Evolutionary conservation across 2,797 vertebrate genomes (phyloP).

Genomic region (Galago senegalensis): DNA sequence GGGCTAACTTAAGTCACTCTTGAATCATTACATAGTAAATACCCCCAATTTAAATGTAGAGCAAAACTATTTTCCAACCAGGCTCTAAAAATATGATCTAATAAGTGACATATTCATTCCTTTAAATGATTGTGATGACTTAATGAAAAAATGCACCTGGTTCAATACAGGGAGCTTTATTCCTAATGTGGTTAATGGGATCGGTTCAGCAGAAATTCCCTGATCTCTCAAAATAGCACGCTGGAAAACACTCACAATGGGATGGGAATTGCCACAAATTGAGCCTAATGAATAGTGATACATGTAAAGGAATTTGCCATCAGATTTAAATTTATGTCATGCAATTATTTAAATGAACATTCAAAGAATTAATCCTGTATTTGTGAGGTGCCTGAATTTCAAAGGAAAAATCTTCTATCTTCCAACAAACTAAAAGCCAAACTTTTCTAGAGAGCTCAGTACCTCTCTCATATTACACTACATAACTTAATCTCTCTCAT

Average conservation of each 20-base stretch:
- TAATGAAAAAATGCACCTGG: constrained; percentile 78
- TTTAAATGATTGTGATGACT: constrained; percentile 77
- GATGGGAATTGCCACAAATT: constrained; percentile 86
- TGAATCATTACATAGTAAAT: constrained; percentile 76
- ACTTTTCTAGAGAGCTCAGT: background rate
- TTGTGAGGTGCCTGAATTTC: constrained; percentile 61
- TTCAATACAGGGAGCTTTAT: constrained; percentile 78
- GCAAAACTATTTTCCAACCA: constrained; percentile 78
- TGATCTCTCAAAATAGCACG: constrained; percentile 79
- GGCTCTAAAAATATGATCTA: constrained; percentile 71
- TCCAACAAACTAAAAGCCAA: constrained; percentile 44
- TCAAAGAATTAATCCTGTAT: constrained; percentile 63
- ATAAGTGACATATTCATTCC: constrained; percentile 75
- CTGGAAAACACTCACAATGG: constrained; percentile 79
- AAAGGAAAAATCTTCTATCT: constrained; percentile 1
- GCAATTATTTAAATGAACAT: constrained; percentile 82
- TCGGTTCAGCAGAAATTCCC: constrained; percentile 78
- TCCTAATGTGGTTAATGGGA: constrained; percentile 75
- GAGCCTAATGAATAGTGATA: constrained; percentile 86
- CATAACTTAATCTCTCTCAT: background rate
- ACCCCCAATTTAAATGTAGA: constrained; percentile 63
- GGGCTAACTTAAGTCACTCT: constrained; percentile 72
- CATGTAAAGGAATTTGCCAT: constrained; percentile 82
- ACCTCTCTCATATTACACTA: background rate
- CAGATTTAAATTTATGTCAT: constrained; percentile 83